A percentile compares a stretch with the other conserved stretches of the same genome.
These are phyloP conservation scores for Homarus gammarus DNA, from an alignment of 2,888 invertebrate genomes.

Conservation along the genomic window DNA sequence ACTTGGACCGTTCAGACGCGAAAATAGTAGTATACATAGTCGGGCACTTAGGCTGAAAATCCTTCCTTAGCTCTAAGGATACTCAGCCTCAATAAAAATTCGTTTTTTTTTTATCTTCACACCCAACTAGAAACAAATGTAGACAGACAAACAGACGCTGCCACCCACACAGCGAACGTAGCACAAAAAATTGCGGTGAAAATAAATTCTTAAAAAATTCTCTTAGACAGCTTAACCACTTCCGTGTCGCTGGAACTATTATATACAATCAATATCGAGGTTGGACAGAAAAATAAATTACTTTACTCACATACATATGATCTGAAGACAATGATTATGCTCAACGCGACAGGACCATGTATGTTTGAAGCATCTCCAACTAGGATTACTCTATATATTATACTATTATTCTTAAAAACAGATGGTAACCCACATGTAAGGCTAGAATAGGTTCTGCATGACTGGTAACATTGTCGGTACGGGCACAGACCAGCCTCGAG, in stretches of 20 bases:
- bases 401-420: slow-evolving; percentile 66
- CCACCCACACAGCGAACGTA: slow-evolving; percentile 37
- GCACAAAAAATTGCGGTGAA: slow-evolving; percentile 50
- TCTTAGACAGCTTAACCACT: slow-evolving; percentile 21
- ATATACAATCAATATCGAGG: slow-evolving; percentile 47
- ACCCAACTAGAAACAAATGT: slow-evolving; percentile 42
- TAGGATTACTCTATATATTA: slow-evolving; percentile 65
- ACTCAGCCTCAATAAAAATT: slow-evolving; percentile 25
- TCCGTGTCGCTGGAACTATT: slow-evolving; percentile 30
- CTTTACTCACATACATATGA: slow-evolving; percentile 51
- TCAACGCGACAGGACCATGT: slow-evolving; percentile 37
- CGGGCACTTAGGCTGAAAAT: slow-evolving; percentile 34
- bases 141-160: slow-evolving; percentile 43
- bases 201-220: slow-evolving; percentile 14
- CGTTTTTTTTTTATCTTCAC: slow-evolving; percentile 36
- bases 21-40: slow-evolving; percentile 47
- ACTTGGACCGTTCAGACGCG: slow-evolving; percentile 64
- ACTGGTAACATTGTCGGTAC: slow-evolving; percentile 65
- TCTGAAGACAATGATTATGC: slow-evolving; percentile 38
- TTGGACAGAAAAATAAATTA: slow-evolving; percentile 70
- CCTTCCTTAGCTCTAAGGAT: slow-evolving; percentile 34
- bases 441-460: slow-evolving; percentile 70
- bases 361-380: slow-evolving; percentile 54
- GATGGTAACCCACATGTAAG: slow-evolving; percentile 70
- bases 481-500: slow-evolving; percentile 42